Evolutionary conservation across 2,888 invertebrate species (phyloP), one percentile per base, ranked within the genome.

Genomic region (Morpho achilles): DNA sequence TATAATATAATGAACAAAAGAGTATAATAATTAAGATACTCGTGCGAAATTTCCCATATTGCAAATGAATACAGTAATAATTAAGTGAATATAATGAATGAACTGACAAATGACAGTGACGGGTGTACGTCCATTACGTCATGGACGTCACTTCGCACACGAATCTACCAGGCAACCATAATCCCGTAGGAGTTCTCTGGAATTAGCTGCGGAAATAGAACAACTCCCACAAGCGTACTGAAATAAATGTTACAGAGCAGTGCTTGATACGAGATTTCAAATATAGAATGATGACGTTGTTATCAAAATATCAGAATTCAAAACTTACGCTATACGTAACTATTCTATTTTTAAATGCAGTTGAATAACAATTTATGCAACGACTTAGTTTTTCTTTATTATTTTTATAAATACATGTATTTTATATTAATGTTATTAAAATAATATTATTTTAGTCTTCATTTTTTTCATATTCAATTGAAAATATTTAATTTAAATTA

Each of bases 91-190:
- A 32, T 16, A 16, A 16, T 16, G 32, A 32, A 5, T 32, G 32
- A 32, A 32, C 52, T 52, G 44, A 52, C 39, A 52, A 32, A 41
- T 53, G 53, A 53, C 53, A 53, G 53, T 53, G 53, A 53, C 46
- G 53, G 46, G 77, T 70, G 72, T 76, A 76, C 76, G 80, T 88
- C 88, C 72, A 71, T 83, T 88, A 87, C 89, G 91, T 91, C 91
- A 91, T 84, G 78, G 80, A 66, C 67, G 69, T 67, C 69, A 67
- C 58, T 59, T 63, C 57, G 39, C 60, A 59, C 67, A 66, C 70
- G 62, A 53, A 58, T 61, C 63, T 87, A 91, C 87, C 74, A 91
- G 91, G 90, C 69, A 67, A 75, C 8, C 81, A 90, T 73, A 76
- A 78, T 42, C 43, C 47, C 40, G 44, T 54, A 72, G 69, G 77